A percentile compares a stretch with the other conserved stretches of the same genome.
Evolutionary conservation across 2,888 invertebrate species (phyloP).

Genomic region (Cacoxenus indagator): DNA sequence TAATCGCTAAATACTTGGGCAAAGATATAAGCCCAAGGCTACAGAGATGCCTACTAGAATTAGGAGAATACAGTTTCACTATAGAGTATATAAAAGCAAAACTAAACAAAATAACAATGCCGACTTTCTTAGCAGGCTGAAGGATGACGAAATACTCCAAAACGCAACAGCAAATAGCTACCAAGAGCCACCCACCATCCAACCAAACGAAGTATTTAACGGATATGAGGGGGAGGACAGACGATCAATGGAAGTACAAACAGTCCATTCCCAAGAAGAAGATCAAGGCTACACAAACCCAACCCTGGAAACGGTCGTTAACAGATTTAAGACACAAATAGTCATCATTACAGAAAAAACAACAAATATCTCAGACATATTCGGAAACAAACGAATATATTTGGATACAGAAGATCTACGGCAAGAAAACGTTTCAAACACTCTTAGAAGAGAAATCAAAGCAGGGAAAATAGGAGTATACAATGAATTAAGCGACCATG

Average conservation of each 20-base stretch:
- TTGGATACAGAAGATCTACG: conserved; percentile 23
- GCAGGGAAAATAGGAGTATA: conserved; percentile 24
- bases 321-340: conserved; percentile 31
- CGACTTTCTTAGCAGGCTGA: conserved; percentile 35
- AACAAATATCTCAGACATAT: conserved; percentile 20
- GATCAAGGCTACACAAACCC: conserved; percentile 32
- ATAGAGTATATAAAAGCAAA: conserved; percentile 35
- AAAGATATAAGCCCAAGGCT: conserved; percentile 29
- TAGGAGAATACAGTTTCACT: conserved; percentile 33
- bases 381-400: conserved; percentile 31
- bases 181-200: not conserved
- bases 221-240: not conserved
- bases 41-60: conserved; percentile 30
- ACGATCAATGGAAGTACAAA: conserved; percentile 7
- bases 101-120: conserved; percentile 31
- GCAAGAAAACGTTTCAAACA: conserved; percentile 22
- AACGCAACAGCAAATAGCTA: conserved; percentile 26
- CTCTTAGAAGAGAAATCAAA: conserved; percentile 20
- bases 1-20: conserved; percentile 29
- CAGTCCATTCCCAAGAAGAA: conserved; percentile 33
- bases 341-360: conserved; percentile 29
- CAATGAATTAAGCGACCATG: conserved; percentile 26
- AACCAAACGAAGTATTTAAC: conserved; percentile 2
- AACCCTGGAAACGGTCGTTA: conserved; percentile 35
- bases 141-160: conserved; percentile 26